A percentile compares a stretch with the other conserved stretches of the same genome.
These are phyloP conservation scores for Trichogramma pretiosum DNA, from an alignment of 1,140 invertebrate species.

Conservation along the genomic window DNA sequence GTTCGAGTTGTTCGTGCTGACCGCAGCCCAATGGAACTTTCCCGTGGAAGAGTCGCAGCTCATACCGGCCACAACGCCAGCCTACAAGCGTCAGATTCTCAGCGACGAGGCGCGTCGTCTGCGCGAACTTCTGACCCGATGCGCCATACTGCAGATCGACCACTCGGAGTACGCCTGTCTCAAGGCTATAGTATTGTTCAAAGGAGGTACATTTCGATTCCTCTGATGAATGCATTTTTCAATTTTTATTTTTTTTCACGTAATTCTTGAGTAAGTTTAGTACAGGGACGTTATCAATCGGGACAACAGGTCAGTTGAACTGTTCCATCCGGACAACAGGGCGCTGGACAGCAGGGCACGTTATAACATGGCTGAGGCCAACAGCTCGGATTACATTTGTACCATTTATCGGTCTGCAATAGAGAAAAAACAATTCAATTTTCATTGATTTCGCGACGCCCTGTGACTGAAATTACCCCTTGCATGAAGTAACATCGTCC, in stretches of 20 bases:
- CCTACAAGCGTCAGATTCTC: slow-evolving; percentile 38
- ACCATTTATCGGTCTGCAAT: slow-evolving; percentile 30
- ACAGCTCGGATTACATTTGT: slow-evolving; percentile 21
- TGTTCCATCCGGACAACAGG: background rate
- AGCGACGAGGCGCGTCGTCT: slow-evolving; percentile 49
- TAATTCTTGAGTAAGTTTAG: too few species aligned
- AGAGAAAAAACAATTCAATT: slow-evolving; percentile 4
- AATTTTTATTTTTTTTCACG: too few species aligned
- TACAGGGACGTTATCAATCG: too few species aligned
- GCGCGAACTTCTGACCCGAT: slow-evolving; percentile 55
- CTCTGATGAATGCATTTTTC: too few species aligned
- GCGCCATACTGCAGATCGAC: slow-evolving; percentile 60
- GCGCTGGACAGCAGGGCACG: slow-evolving; percentile 11
- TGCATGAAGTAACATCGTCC: slow-evolving; percentile 21
- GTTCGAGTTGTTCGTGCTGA: slow-evolving; percentile 77
- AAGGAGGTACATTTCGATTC: too few species aligned
- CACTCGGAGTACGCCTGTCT: slow-evolving; percentile 77
- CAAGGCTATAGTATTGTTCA: slow-evolving; percentile 73
- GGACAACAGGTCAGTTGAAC: too few species aligned
- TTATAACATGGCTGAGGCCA: slow-evolving; percentile 28
- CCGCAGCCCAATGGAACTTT: slow-evolving; percentile 69
- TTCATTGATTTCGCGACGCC: background rate
- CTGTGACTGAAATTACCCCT: slow-evolving; percentile 17
- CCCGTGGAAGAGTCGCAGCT: slow-evolving; percentile 54
- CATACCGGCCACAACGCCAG: slow-evolving; percentile 27